Percentiles rank a stretch among this genome's conserved stretches.
Evolutionary conservation across 2,113 vertebrate genomes (phyloP).

Genomic region (Eclectus roratus): DNA sequence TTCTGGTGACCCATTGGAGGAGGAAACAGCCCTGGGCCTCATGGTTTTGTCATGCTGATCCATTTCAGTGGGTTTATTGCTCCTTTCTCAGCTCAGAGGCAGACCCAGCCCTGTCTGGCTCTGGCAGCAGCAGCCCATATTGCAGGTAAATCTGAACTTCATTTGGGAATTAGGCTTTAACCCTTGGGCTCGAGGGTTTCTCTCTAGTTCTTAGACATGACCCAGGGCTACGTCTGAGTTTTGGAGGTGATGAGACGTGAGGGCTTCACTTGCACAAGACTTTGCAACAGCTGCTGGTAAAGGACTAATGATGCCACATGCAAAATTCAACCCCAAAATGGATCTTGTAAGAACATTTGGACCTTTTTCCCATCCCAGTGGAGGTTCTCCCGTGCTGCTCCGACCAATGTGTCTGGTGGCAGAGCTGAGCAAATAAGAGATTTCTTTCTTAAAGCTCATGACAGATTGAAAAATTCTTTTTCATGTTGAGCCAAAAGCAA

Average conservation of each 20-base stretch:
- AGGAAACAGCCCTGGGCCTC: neutral
- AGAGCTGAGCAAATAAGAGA: neutral
- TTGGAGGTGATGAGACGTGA: neutral
- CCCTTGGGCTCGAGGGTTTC: neutral
- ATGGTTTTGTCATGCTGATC: neutral
- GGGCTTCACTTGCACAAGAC: neutral
- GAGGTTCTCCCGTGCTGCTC: neutral
- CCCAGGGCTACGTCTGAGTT: neutral
- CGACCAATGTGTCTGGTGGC: neutral
- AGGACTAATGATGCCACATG: neutral
- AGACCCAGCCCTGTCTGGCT: neutral
- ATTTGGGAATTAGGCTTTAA: neutral
- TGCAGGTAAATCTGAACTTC: neutral
- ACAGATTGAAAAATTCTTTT: constrained; percentile 8
- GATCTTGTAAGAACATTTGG: neutral
- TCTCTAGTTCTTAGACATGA: neutral
- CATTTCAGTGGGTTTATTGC: neutral
- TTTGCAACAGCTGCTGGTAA: neutral
- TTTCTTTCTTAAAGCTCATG: neutral
- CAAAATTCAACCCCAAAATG: neutral
- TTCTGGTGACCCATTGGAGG: neutral
- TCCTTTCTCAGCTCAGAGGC: neutral
- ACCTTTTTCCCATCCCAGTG: neutral
- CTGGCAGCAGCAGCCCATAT: neutral
- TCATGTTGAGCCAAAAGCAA: neutral